Evolutionary conservation across 2,797 vertebrate species (phyloP).

Genomic region (Enteromius radiatus): DNA sequence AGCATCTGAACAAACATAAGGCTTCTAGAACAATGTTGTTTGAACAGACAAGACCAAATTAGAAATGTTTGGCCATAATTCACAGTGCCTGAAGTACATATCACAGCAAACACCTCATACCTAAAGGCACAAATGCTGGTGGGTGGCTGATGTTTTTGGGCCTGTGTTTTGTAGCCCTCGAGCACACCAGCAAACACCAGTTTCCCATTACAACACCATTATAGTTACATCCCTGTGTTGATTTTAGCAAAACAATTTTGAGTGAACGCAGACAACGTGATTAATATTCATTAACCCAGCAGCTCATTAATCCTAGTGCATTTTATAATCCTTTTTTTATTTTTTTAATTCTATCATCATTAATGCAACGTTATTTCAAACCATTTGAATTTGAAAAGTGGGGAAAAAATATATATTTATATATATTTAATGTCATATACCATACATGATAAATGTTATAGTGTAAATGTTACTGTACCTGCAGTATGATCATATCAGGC

Average conservation of each 20-base stretch:
- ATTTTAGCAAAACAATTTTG: too few relatives aligned
- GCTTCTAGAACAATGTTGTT: background rate
- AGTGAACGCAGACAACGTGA: too few relatives aligned
- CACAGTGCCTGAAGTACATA: background rate
- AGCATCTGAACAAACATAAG: background rate
- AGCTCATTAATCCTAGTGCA: too few relatives aligned
- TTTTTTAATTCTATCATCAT: background rate
- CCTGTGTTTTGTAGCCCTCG: background rate
- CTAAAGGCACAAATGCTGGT: background rate
- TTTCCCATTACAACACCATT: too few relatives aligned
- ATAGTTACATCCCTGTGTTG: too few relatives aligned
- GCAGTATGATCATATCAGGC: slow-evolving; percentile 96
- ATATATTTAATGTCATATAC: background rate
- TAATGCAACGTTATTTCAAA: background rate
- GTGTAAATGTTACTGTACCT: slow-evolving; percentile 76
- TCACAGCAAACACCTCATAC: background rate
- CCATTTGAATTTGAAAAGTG: too few relatives aligned
- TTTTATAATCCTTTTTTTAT: too few relatives aligned
- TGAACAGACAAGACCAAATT: background rate
- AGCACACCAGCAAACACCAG: too few relatives aligned
- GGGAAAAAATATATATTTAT: too few relatives aligned
- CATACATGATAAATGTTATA: too few relatives aligned
- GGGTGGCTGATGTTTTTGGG: background rate
- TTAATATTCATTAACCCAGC: too few relatives aligned
- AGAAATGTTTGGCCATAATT: background rate